phyloP scores from a whole-genome alignment of 2,888 invertebrate species.

The Coelopa pilipes region DNA sequence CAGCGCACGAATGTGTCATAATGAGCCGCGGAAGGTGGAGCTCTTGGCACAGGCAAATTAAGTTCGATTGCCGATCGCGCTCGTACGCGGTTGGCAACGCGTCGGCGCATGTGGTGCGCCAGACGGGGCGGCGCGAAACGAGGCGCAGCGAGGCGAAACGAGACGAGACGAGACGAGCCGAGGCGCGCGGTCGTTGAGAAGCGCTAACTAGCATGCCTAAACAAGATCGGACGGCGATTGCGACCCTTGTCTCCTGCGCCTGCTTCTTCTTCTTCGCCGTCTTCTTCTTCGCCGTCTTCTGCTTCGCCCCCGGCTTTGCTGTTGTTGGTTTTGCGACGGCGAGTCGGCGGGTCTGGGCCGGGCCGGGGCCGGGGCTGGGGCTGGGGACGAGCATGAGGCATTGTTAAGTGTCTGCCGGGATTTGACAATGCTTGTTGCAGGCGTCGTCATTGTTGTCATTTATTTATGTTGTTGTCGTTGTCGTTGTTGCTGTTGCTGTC shows the following conservation, averaged over 20 bases:
- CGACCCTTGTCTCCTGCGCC: conserved; percentile 26
- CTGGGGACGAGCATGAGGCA: neutral
- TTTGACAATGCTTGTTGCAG: conserved; percentile 35
- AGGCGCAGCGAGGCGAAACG: no score
- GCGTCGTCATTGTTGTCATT: conserved; percentile 6
- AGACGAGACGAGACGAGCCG: neutral
- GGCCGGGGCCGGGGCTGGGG: neutral
- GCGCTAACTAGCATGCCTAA: conserved; percentile 37
- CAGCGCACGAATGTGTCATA: conserved; percentile 38
- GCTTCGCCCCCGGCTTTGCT: no score
- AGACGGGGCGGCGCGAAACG: neutral
- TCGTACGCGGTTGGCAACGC: conserved; percentile 14
- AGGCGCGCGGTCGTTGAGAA: conserved; percentile 11
- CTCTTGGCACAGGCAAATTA: conserved; percentile 39
- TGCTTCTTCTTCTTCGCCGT: no score
- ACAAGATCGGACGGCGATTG: conserved; percentile 34
- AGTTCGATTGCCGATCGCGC: conserved; percentile 34
- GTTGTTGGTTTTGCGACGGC: no score
- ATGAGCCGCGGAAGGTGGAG: conserved; percentile 39
- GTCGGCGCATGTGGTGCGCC: conserved; percentile 23
- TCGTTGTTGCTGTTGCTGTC: conserved; percentile 4
- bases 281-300: no score
- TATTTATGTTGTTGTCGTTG: conserved; percentile 21
- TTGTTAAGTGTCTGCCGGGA: conserved; percentile 27
- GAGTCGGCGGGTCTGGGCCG: no score